These are phyloP conservation scores for Harpalus rubripes DNA, from an alignment of 2,888 invertebrate species.

Conservation along the genomic window DNA sequence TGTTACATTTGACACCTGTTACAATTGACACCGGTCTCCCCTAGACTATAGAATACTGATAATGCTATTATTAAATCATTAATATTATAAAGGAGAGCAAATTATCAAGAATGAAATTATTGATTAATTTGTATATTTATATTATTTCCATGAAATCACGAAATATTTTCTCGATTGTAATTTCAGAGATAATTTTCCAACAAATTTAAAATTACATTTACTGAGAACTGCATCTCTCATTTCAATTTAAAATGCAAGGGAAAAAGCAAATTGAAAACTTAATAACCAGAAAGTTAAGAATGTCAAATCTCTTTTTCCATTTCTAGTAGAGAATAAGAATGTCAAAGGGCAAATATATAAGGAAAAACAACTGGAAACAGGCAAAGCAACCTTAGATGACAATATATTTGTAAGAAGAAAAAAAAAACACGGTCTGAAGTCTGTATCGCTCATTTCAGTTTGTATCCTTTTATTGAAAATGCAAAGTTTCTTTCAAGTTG, in stretches of 20 bases:
- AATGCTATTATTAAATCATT: no score
- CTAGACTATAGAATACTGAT: no score
- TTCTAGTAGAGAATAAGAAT: conserved; percentile 12
- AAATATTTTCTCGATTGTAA: not conserved
- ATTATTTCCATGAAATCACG: no score
- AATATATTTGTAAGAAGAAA: conserved; percentile 27
- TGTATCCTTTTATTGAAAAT: conserved; percentile 55
- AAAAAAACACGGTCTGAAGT: conserved; percentile 10
- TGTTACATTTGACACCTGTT: no score
- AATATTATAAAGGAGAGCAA: no score
- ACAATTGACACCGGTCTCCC: no score
- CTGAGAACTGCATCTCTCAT: conserved; percentile 12
- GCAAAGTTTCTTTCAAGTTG: conserved; percentile 45
- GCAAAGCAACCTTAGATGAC: conserved; percentile 20
- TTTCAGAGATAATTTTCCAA: not conserved
- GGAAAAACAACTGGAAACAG: conserved; percentile 33
- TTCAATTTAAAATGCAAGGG: conserved; percentile 14
- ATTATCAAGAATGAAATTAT: no score
- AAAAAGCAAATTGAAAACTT: conserved; percentile 42
- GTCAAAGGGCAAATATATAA: conserved; percentile 42
- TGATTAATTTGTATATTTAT: no score
- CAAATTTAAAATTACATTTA: conserved; percentile 12
- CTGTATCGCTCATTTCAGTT: conserved; percentile 39
- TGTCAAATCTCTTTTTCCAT: conserved; percentile 14
- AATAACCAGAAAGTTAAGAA: conserved; percentile 46